Evolutionary conservation across 2,113 vertebrate species (phyloP), one percentile per base, ranked within the genome.

Genomic region (Synodontis membranacea): DNA sequence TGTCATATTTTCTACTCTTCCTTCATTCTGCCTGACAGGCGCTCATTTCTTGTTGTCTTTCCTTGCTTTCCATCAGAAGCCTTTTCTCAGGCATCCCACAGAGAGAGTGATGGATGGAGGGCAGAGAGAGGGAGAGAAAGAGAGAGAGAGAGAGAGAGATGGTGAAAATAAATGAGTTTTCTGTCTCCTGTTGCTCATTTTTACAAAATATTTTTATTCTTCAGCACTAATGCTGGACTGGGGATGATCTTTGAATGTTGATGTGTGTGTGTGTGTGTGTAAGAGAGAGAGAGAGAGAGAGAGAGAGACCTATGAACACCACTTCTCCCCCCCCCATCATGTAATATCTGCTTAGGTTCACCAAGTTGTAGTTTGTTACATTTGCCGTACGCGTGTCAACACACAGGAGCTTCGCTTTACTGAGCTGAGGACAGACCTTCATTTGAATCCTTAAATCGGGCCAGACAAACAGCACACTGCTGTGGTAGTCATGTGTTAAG

Each of bases 1-100:
- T 84, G 46, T 48, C 84, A 78, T 60, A 83, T 80, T 50, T 83
- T 83, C 48, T 62, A 54, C 80, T 64, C 74, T 54, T 70, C 87
- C 88, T 89, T 83, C 60, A 81, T 89, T 87, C 84, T 84, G 84
- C 62, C 68, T 90, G 88, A 88, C 89, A 88, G 72, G 86, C 85
- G 72, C 58, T 87, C 86, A 52, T 86, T 88, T 88, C 84, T 90
- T 88, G 86, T 84, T 88, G 87, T 90, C 87, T 87, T 86, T 88
- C 82, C 70, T 21, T 86, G 28, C 66, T 54, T 87, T 52, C 50
- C 86, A 88, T 82, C 79, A 48, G 75, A 87, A 75, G 82, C 64
- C 78, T 74, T 75, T 89, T 84, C 82, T 85, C 79, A 52, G 87
- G 86, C 48, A 19, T 68, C 87, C 86, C 64, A 86, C 54, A 80